Percentiles rank a stretch among this genome's conserved stretches.
These are phyloP conservation scores for Nycteola revayana DNA, from an alignment of 2,888 invertebrate species.

Conservation along the genomic window DNA sequence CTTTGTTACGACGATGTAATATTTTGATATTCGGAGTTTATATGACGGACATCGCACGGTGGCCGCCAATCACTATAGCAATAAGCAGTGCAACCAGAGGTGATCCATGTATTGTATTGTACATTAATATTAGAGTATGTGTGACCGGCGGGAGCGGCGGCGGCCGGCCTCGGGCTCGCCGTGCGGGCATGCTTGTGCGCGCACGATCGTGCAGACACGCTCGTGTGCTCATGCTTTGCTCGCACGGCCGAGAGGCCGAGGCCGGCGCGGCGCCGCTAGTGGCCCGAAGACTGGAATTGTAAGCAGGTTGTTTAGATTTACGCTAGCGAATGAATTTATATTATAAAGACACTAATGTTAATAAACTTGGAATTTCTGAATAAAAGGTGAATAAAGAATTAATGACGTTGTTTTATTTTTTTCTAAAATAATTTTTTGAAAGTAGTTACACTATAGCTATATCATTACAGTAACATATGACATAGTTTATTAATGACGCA, in stretches of 20 bases:
- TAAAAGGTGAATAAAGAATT: slow-evolving; percentile 59
- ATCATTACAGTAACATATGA: too few relatives aligned
- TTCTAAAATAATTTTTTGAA: too few relatives aligned
- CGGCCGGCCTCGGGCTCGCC: not conserved
- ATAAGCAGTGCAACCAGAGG: slow-evolving; percentile 62
- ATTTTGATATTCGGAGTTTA: slow-evolving; percentile 70
- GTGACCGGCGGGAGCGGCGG: not conserved
- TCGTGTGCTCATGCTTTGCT: not conserved
- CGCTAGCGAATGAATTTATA: slow-evolving; percentile 71
- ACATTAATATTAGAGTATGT: slow-evolving; percentile 34
- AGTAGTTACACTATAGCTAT: too few relatives aligned
- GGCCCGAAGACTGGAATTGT: slow-evolving; percentile 57
- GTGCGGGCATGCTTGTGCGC: too few relatives aligned
- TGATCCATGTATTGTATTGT: slow-evolving; percentile 46
- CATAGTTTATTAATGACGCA: too few relatives aligned
- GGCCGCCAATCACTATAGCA: slow-evolving; percentile 46
- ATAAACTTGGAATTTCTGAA: slow-evolving; percentile 67
- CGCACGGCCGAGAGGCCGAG: slow-evolving; percentile 8
- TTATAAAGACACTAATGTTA: slow-evolving; percentile 56
- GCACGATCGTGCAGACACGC: too few relatives aligned
- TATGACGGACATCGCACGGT: slow-evolving; percentile 34
- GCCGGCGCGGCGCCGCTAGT: slow-evolving; percentile 15
- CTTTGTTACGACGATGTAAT: slow-evolving; percentile 58
- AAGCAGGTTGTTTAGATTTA: slow-evolving; percentile 68
- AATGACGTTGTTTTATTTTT: too few relatives aligned